Percentiles rank a stretch among this genome's conserved stretches.
These are phyloP conservation scores for Ameiurus melas DNA, from an alignment of 2,113 vertebrate species.

Conservation along the genomic window DNA sequence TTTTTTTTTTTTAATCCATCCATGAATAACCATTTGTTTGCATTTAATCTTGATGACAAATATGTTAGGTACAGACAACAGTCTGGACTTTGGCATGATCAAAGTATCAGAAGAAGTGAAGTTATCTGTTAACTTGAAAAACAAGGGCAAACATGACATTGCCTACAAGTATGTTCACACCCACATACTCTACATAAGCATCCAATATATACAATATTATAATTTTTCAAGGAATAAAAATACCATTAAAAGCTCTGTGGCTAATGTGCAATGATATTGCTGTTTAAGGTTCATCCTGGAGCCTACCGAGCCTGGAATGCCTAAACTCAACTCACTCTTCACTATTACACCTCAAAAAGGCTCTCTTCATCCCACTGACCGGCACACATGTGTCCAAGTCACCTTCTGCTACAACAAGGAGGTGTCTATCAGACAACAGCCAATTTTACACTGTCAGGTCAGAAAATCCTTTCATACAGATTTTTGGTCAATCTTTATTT, in stretches of 20 bases:
- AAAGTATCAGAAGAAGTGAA: slow-evolving; percentile 77
- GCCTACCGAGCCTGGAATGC: slow-evolving; percentile 39
- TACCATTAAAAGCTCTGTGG: neutral
- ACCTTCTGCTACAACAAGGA: slow-evolving; percentile 76
- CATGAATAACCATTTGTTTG: neutral
- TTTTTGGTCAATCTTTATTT: neutral
- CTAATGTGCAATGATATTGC: neutral
- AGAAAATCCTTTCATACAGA: neutral
- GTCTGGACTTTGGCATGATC: slow-evolving; percentile 81
- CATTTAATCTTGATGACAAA: neutral
- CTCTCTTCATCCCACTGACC: slow-evolving; percentile 64
- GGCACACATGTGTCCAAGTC: slow-evolving; percentile 71
- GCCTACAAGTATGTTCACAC: slow-evolving; percentile 77
- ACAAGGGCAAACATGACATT: slow-evolving; percentile 85
- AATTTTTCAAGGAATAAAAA: neutral
- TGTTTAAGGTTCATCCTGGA: slow-evolving; percentile 77
- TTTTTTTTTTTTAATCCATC: neutral
- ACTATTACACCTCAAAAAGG: slow-evolving; percentile 75
- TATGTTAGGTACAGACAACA: slow-evolving; percentile 68
- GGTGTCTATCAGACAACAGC: slow-evolving; percentile 71
- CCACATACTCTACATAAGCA: neutral
- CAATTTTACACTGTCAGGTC: slow-evolving; percentile 84
- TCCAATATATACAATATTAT: neutral
- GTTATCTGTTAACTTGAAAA: slow-evolving; percentile 78
- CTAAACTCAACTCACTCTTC: slow-evolving; percentile 73